Percentiles rank a stretch among this genome's conserved stretches.
Evolutionary conservation across 37 sponge, comb jelly and placozoan genomes (phyloP).

Genomic region (Dysidea cf. avara): DNA sequence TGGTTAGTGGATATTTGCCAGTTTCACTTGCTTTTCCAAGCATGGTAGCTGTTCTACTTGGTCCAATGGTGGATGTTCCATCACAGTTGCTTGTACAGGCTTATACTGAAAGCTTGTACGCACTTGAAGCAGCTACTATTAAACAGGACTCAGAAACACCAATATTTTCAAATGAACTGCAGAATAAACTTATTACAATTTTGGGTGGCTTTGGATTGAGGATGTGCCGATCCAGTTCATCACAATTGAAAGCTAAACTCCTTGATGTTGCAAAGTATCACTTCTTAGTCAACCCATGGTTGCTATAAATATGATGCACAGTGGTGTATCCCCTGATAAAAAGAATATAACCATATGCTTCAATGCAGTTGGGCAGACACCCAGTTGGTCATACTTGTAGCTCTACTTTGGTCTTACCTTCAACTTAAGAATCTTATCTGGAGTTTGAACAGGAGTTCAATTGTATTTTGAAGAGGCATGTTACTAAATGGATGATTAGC

Average conservation of each 20-base stretch:
- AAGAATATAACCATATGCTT: no score
- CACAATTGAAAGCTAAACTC: background rate
- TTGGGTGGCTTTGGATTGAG: no score
- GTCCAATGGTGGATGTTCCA: background rate
- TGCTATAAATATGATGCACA: no score
- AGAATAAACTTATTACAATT: background rate
- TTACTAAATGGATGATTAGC: no score
- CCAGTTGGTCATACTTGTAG: no score
- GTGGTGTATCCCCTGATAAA: no score
- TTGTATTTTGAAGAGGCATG: no score
- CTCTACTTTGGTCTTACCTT: no score
- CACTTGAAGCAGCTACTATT: background rate
- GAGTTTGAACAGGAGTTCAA: no score
- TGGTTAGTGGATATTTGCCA: constrained; percentile 7
- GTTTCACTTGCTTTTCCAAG: constrained; percentile 16
- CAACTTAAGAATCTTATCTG: no score
- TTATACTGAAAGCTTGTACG: constrained; percentile 1
- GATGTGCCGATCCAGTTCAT: background rate
- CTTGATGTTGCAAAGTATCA: constrained; percentile 13
- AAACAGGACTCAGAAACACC: background rate
- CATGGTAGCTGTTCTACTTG: constrained; percentile 1
- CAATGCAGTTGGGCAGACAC: no score
- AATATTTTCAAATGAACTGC: background rate
- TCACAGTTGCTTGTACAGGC: background rate
- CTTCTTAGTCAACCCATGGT: constrained; percentile 7